A percentile compares a stretch with the other conserved stretches of the same genome.
These are phyloP conservation scores for Mastomys coucha DNA, from an alignment of 2,113 vertebrate genomes.

Conservation along the genomic window DNA sequence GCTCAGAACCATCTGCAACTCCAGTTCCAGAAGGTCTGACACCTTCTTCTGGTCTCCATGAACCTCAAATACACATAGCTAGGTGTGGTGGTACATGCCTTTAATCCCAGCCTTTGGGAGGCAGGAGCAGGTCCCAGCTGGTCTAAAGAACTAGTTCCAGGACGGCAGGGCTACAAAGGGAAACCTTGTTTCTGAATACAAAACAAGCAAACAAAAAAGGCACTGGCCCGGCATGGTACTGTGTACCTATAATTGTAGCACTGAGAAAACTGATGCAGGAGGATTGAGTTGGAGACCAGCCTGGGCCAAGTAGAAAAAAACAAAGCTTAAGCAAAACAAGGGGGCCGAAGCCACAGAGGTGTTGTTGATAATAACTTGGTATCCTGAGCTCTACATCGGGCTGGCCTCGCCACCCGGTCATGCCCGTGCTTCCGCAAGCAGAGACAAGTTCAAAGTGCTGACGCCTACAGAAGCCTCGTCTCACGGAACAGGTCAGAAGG, in stretches of 20 bases:
- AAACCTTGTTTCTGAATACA: not conserved
- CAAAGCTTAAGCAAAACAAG: not conserved
- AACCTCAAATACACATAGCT: not conserved
- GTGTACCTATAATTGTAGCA: not conserved
- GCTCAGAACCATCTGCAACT: not conserved
- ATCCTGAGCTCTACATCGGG: not conserved
- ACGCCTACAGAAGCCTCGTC: not conserved
- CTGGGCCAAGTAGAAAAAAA: not conserved
- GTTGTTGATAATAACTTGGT: not conserved
- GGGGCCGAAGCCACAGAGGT: not conserved
- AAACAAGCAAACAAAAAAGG: not conserved
- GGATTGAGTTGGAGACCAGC: not conserved
- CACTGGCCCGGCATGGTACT: too few species aligned
- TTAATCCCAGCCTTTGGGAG: not conserved
- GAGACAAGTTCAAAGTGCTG: not conserved
- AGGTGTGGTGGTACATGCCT: not conserved
- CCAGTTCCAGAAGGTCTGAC: not conserved
- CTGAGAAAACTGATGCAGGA: not conserved
- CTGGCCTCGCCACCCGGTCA: not conserved
- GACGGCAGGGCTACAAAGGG: not conserved
- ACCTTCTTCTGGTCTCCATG: not conserved
- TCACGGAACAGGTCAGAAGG: not conserved
- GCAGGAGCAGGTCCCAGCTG: not conserved
- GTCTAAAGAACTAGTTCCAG: not conserved
- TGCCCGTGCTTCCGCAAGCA: not conserved